Base-by-base conservation (phyloP, 2,113 vertebrate species). In the Phaethon lepturus region DNA sequence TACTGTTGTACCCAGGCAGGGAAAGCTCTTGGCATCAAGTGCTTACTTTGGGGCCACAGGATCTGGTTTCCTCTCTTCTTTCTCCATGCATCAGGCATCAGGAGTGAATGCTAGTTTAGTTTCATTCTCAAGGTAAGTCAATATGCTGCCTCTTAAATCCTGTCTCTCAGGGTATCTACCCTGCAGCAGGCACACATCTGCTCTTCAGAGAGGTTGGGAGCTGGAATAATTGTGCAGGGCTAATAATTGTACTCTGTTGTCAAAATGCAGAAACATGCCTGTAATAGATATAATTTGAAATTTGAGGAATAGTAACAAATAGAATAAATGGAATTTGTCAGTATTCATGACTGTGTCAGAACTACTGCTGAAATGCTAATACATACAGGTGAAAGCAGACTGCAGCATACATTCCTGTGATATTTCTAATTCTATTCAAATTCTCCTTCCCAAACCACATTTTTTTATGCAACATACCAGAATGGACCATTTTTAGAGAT, bases 81-180 rank as follows among this genome's bases (percentile, higher is more conserved):
- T 97, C 38, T 98, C 93, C 29, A 13, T 81, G 5, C 95, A 97
- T 56, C 98, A 98, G 77, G 96, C 95, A 18, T 77, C 98, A 42
- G 22, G 88, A 17, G 84, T 88, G 78, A 98, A 96, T 3, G 85
- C 94, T 28, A 98, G 98, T 93, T 97, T 97, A 16, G 97, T 97
- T 56, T 98, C 97, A 2, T 98, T 98, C 92, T 98, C 98, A 78
- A 98, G 98, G 99, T 99, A 97, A n/a, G 80, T 53, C 71, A 45
- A 47, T 7, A 5, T 2, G 42, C 44, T 25, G 33, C 10, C 42
- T 53, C 44, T 42, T 42, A 66, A 38, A n/a, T 55, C 33, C 16
- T 18, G 2, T 18, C 31, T 75, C 56, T 17, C 9, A 17, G 6
- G 17, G 15, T 23, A 10, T 28, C 35, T 16, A 15, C 29, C 69